Evolutionary conservation across 2,113 vertebrate genomes (phyloP), one percentile per base, ranked within the genome.

Genomic region (Xyrauchen texanus): DNA sequence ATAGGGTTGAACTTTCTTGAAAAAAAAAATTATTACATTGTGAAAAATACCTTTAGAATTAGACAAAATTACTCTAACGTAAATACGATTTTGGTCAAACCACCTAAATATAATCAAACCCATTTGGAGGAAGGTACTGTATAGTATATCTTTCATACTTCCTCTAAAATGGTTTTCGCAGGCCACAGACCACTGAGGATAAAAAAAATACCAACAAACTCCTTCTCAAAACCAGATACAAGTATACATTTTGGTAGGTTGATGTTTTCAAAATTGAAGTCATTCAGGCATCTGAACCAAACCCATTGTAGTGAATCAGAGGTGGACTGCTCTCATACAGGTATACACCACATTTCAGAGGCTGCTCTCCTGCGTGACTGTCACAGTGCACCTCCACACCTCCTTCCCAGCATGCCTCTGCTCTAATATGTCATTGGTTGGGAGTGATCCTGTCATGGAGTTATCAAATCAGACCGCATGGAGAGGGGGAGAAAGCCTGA

Each of bases 381-480:
- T 63, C 78, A 80, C 64, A 5, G 42, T 16, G 49, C 34, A 10
- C 45, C 58, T 73, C 52, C 8, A 44, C 63, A 21, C 62, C 72
- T 64, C 75, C 57, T 73, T 78, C 58, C 52, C 65, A 63, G 42
- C 58, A 71, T 52, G 52, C 61, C 55, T 77, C 51, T 13, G n/a
- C 72, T 62, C 51, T 82, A 85, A 85, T 68, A 82, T 60, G 79
- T 77, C 58, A 69, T 68, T 75, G 49, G 64, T n/a, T 78, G 71
- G 62, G 55, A 63, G 77, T 58, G 44, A 77, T 72, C 64, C 74
- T 63, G 49, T 79, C 77, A 72, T 58, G 61, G 61, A 77, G 61
- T 57, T 64, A 82, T 85, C 80, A 67, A 60, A 78, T 58, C 15
- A 11, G 55, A 62, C 49, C 5, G 5, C 53, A 45, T 13, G 73